Evolutionary conservation across 2,797 vertebrate genomes (phyloP).

Genomic region (Cyclura pinguis): DNA sequence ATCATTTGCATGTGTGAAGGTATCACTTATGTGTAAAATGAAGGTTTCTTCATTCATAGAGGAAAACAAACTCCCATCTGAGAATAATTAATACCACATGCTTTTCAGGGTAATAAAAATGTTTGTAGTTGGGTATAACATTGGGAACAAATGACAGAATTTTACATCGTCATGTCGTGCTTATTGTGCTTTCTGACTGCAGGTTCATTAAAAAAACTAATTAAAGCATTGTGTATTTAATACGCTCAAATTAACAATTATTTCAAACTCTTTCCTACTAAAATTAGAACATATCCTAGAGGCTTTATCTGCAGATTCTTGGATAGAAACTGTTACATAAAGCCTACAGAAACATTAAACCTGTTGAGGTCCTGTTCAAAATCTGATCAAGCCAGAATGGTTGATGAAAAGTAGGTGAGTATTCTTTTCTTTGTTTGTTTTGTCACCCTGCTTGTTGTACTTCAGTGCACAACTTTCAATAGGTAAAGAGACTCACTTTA

Average conservation of each 20-base stretch:
- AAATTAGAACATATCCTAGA: constrained; percentile 36
- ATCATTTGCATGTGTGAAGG: constrained; percentile 22
- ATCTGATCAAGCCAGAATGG: constrained; percentile 33
- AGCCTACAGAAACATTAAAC: constrained; percentile 18
- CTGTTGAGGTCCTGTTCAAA: constrained; percentile 34
- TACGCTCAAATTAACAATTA: constrained; percentile 52
- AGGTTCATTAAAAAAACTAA: constrained; percentile 44
- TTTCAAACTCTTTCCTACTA: constrained; percentile 49
- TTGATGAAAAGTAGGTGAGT: constrained; percentile 72
- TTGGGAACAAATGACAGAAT: constrained; percentile 22
- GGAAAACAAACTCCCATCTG: neutral
- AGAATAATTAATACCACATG: constrained; percentile 14
- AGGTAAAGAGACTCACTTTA: neutral
- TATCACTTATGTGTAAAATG: neutral
- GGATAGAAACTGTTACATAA: constrained; percentile 54
- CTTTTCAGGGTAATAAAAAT: constrained; percentile 20
- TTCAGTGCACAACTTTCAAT: neutral
- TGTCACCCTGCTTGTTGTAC: constrained; percentile 31
- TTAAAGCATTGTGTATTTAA: constrained; percentile 52
- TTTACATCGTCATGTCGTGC: neutral
- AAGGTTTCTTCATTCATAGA: constrained; percentile 20
- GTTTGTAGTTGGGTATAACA: constrained; percentile 10
- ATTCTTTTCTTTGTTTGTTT: constrained; percentile 43
- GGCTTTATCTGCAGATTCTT: constrained; percentile 56
- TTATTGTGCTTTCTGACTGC: constrained; percentile 31